Base-by-base conservation (phyloP, 1,140 invertebrate species). In the Mizuhopecten yessoensis region DNA sequence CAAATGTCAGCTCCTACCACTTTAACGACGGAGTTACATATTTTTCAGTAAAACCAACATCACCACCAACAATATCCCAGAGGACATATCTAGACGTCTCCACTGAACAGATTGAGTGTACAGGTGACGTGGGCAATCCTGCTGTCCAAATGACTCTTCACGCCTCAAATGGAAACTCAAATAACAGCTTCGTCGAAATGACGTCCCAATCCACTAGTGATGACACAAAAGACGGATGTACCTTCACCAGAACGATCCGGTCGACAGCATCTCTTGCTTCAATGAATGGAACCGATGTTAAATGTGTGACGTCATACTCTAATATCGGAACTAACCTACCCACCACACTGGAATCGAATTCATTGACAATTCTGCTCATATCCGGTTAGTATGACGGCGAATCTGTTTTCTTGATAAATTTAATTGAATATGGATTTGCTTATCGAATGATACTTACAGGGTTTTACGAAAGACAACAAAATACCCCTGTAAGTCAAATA, bases 271-370 rank as follows among this genome's bases (percentile, higher is more conserved):
- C 57, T 0, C 57, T 75, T 7, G 9, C 57, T n/a, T 9, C n/a
- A n/a, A 23, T 75, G 11, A 75, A 75, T 75, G 57, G 57, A n/a
- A 75, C 57, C 9, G 57, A n/a, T 29, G 57, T 75, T n/a, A 75
- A 75, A 75, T 75, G 57, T 75, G n/a, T 75, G 23, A 75, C 57
- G 3, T 75, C 57, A 75, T 75, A 29, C 57, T 75, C 57, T 75
- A 29, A 75, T 75, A 17, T 23, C 5, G 57, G 57, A 75, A 29
- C 57, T 29, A 29, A n/a, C 11, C 2, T n/a, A n/a, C 15, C 57
- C 29, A 75, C 57, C 17, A 75, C 57, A 7, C 57, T 75, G 3
- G 57, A 75, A 29, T 75, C 57, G 0, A 75, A n/a, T 29, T 17
- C 11, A 75, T 3, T 29, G 57, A 75, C 1, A 29, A 75, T 75